Evolutionary conservation across 2,797 vertebrate genomes (phyloP), one percentile per base, ranked within the genome.

Genomic region (Remorina albescens): DNA sequence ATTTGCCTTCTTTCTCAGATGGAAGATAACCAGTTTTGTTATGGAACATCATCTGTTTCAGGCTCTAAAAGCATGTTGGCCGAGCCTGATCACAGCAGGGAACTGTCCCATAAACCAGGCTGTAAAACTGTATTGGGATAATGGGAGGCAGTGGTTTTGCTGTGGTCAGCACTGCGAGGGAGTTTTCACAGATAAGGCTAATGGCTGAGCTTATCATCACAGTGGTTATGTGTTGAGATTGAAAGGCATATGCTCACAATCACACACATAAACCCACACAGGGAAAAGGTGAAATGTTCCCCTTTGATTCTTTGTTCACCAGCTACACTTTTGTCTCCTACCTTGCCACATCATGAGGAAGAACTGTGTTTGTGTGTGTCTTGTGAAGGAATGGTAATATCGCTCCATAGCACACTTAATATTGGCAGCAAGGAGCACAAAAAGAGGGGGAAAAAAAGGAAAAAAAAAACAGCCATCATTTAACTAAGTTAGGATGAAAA

Each of bases 131-230:
- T 71, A 87, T 76, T 82, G 80, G 84, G 81, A 87, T 82, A 84
- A 86, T 82, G 75, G 80, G 78, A 85, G 78, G 76, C 61, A 59
- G 78, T 73, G 83, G 70, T 91, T 92, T 80, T 92, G 88, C 89
- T 90, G 88, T 73, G 86, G 89, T 93, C 90, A 92, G 90, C 89
- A 86, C 50, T 80, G 80, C 28, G 10, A 84, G 86, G 64, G 86
- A 87, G 83, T 88, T 91, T 88, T 91, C 67, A 82, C 72, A 86
- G 90, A 92, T 93, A 91, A 91, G 85, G 81, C 77, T 88, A 92
- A 92, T 92, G 87, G 3, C 76, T 67, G 76, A 4, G 62, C 88
- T 92, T 92, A 92, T 91, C 90, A 81, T 78, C 81, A 71, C 80
- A 81, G 85, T n/a, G 19, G 71, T 85, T 84, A 78, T 74, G 81